phyloP scores from a whole-genome alignment of 2,113 vertebrate genomes.

The Artemisiospiza belli region DNA sequence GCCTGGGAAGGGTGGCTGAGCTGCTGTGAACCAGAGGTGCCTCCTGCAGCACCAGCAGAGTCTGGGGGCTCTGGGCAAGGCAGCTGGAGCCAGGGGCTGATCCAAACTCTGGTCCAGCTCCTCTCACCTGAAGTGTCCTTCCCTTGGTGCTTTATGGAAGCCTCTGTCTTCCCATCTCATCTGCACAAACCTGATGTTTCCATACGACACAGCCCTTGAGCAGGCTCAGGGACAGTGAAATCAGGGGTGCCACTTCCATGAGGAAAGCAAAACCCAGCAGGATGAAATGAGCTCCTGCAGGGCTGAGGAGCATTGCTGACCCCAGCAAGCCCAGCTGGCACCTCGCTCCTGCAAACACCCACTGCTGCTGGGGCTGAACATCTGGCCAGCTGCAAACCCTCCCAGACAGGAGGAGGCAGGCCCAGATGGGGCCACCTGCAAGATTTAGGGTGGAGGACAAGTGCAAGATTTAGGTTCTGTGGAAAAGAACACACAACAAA shows the following conservation, averaged over 20 bases:
- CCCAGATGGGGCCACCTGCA: not conserved
- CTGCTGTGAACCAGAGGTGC: not conserved
- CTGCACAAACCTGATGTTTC: not conserved
- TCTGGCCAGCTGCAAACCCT: not conserved
- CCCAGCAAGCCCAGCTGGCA: not conserved
- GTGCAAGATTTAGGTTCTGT: not conserved
- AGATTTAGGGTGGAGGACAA: not conserved
- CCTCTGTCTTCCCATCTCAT: not conserved
- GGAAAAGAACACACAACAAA: not conserved
- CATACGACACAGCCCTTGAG: not conserved
- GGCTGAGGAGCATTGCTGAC: fast-evolving
- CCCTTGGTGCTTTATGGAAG: not conserved
- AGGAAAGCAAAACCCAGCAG: not conserved
- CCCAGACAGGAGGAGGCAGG: not conserved
- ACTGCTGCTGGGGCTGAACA: not conserved
- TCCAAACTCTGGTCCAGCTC: not conserved
- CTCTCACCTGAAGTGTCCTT: not conserved
- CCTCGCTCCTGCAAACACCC: not conserved
- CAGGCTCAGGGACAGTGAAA: not conserved
- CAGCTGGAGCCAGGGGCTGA: not conserved
- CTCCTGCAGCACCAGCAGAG: not conserved
- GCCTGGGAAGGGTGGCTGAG: not conserved
- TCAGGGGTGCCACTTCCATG: not conserved
- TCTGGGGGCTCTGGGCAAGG: not conserved
- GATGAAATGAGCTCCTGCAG: fast-evolving